A percentile compares a stretch with the other conserved stretches of the same genome.
Evolutionary conservation across 92 coral and sea anemone species (phyloP).

Genomic region (Palythoa grandiflora): DNA sequence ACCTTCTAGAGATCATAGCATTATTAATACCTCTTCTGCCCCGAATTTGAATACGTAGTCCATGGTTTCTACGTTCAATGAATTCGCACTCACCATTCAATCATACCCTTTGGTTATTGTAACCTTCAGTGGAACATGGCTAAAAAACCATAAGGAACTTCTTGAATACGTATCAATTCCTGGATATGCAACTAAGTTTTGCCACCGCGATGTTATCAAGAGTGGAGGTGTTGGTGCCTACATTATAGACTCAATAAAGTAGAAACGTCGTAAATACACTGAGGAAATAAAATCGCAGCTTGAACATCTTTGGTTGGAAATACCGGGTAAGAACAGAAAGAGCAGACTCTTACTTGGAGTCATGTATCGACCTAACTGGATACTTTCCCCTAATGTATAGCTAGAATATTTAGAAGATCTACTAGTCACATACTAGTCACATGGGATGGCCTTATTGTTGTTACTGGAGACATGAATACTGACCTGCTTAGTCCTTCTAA

Average conservation of each 20-base stretch:
- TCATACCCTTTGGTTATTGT: neutral
- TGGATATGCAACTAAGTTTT: neutral
- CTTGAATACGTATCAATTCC: neutral
- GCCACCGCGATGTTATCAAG: neutral
- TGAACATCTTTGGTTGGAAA: neutral
- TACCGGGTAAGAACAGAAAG: neutral
- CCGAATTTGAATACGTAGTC: neutral
- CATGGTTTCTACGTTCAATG: slow-evolving; percentile 5
- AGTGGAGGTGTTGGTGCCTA: neutral
- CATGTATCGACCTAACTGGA: neutral
- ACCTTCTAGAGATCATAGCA: neutral
- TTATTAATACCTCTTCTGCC: neutral
- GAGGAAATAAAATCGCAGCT: neutral
- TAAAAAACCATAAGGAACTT: neutral
- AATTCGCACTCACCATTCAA: neutral
- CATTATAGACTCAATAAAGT: neutral
- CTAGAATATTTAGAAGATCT: neutral
- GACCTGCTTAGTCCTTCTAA: neutral
- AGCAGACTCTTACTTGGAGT: neutral
- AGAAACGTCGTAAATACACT: neutral
- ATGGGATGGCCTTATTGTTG: neutral
- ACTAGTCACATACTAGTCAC: neutral
- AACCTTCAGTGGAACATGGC: neutral
- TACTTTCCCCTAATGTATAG: neutral
- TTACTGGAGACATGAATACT: neutral